Percentiles rank a stretch among this genome's conserved stretches.
Conservation (phyloP, 2,888 invertebrate species). For the Teleiodes luculella region DNA sequence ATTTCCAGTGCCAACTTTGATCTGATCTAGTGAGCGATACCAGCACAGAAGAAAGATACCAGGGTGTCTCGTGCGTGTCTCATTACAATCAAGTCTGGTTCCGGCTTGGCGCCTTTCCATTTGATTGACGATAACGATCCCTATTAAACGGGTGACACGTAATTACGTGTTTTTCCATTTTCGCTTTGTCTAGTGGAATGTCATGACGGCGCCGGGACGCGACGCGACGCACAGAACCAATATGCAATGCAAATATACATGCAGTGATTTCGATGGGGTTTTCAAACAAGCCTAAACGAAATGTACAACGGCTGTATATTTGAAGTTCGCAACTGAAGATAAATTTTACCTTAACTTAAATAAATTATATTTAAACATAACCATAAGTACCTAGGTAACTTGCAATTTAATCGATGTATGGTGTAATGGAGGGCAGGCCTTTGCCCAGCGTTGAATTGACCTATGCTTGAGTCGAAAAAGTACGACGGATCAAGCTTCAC, state of each 20-base stretch:
- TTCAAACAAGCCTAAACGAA: too few relatives aligned
- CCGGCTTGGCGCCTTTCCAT: constrained; percentile 12
- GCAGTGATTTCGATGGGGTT: neutral
- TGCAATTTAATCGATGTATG: too few relatives aligned
- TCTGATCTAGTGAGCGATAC: neutral
- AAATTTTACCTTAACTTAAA: too few relatives aligned
- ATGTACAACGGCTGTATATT: too few relatives aligned
- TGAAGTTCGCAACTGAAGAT: too few relatives aligned
- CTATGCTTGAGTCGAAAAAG: too few relatives aligned
- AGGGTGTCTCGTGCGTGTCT: constrained; percentile 3
- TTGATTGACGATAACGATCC: constrained; percentile 7
- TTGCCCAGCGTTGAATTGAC: too few relatives aligned
- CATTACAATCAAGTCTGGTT: constrained; percentile 3
- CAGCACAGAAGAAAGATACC: neutral
- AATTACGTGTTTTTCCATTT: constrained; percentile 12
- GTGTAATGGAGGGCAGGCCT: too few relatives aligned
- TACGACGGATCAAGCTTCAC: too few relatives aligned
- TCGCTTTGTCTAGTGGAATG: constrained; percentile 10
- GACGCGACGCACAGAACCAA: neutral
- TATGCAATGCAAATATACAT: neutral
- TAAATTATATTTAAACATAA: too few relatives aligned
- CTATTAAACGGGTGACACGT: constrained; percentile 10
- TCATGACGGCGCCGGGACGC: neutral
- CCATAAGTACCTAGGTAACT: too few relatives aligned
- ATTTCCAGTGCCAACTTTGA: too few relatives aligned